Evolutionary conservation across 1,140 invertebrate species (phyloP).

Genomic region (Stegodyphus dumicola): DNA sequence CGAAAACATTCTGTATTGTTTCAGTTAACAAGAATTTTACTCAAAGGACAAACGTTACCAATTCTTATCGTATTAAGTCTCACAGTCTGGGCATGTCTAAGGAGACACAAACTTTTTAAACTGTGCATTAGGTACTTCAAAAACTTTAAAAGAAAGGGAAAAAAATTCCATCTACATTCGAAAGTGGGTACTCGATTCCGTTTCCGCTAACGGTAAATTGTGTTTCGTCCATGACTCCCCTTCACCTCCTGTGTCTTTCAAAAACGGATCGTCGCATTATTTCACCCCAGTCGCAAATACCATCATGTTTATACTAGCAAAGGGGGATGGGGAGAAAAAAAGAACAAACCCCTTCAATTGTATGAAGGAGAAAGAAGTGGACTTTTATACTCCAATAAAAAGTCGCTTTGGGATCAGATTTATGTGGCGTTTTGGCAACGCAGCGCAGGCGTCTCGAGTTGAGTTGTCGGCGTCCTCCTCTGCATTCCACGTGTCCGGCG

Average conservation of each 20-base stretch:
- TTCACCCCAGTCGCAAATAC: conserved; percentile 44
- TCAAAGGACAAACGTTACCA: no score
- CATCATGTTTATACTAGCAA: conserved; percentile 32
- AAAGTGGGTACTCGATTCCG: not conserved
- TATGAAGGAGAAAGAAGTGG: conserved; percentile 5
- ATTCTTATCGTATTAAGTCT: no score
- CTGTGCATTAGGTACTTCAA: no score
- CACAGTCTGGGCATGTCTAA: no score
- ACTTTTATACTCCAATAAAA: conserved; percentile 54
- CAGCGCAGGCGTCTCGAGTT: conserved; percentile 23
- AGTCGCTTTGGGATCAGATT: conserved; percentile 56
- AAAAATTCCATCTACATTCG: not conserved
- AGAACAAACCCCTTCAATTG: not conserved
- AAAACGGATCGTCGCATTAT: conserved; percentile 27
- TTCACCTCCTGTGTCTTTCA: not conserved
- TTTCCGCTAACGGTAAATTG: no score
- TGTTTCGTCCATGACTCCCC: no score
- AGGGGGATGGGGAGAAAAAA: not conserved
- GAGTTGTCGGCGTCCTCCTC: conserved; percentile 54
- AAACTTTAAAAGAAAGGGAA: not conserved
- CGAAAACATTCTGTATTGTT: no score
- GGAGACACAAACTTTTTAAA: no score
- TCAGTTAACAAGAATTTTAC: no score
- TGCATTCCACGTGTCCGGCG: conserved; percentile 1
- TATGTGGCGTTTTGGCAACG: conserved; percentile 54